Percentiles rank a stretch among this genome's conserved stretches.
These are phyloP conservation scores for Ceraclea dissimilis DNA, from an alignment of 2,888 invertebrate genomes.

Conservation along the genomic window DNA sequence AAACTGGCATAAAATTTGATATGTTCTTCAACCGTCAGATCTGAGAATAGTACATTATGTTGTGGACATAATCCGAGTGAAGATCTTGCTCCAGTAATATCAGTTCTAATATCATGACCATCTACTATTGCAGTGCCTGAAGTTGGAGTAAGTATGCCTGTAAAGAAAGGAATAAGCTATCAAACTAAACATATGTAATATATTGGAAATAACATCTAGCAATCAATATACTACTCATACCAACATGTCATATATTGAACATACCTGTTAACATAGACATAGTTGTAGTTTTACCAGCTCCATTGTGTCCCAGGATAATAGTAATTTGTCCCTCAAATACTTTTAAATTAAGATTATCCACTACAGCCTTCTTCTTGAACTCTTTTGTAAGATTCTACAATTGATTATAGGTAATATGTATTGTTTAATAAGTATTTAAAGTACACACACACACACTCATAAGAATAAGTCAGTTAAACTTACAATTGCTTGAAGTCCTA, in stretches of 20 bases:
- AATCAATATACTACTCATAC: no score
- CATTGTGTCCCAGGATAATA: slow-evolving; percentile 60
- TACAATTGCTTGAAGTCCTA: slow-evolving; percentile 32
- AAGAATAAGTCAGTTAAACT: background rate
- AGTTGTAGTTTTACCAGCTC: slow-evolving; percentile 91
- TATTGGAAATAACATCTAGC: no score
- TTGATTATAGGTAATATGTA: slow-evolving; percentile 8
- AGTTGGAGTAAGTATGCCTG: slow-evolving; percentile 58
- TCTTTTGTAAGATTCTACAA: slow-evolving; percentile 55
- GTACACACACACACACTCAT: background rate
- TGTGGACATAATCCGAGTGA: slow-evolving; percentile 79
- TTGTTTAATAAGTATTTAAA: background rate
- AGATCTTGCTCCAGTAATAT: slow-evolving; percentile 56
- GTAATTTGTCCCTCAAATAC: slow-evolving; percentile 88
- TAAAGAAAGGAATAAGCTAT: slow-evolving; percentile 19
- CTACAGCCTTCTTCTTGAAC: slow-evolving; percentile 52
- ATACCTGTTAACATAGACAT: slow-evolving; percentile 85
- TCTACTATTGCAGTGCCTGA: slow-evolving; percentile 64
- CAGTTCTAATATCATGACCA: slow-evolving; percentile 59
- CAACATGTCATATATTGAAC: no score
- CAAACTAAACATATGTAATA: background rate
- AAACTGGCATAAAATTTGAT: slow-evolving; percentile 72
- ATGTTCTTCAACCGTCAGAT: slow-evolving; percentile 76
- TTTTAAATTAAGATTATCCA: slow-evolving; percentile 64
- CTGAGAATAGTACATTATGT: slow-evolving; percentile 77